Evolutionary conservation across 2,113 vertebrate species (phyloP).

Genomic region (Eudyptes chrysolophus): DNA sequence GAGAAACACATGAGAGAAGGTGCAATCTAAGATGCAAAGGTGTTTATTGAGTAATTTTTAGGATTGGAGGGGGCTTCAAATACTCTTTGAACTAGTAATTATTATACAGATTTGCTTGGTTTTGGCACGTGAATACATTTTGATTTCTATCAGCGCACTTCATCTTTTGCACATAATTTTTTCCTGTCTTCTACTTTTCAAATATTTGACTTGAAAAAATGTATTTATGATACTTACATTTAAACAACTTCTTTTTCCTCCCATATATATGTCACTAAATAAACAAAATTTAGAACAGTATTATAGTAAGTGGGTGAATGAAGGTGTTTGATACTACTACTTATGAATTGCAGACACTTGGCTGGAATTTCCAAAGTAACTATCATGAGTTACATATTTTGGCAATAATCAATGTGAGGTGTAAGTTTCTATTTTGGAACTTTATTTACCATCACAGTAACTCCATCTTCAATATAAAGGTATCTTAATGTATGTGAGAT

Average conservation of each 20-base stretch:
- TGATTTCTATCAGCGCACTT: neutral
- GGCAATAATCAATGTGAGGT: neutral
- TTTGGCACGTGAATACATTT: neutral
- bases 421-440: neutral
- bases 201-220: neutral
- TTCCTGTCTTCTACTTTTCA: neutral
- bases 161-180: neutral
- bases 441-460: neutral
- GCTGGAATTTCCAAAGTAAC: neutral
- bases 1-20: neutral
- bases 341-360: neutral
- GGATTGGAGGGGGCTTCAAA: neutral
- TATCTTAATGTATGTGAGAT: neutral
- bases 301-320: neutral
- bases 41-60: neutral
- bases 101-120: neutral
- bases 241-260: neutral
- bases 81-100: neutral
- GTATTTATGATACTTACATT: neutral
- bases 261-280: neutral
- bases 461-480: neutral
- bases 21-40: neutral
- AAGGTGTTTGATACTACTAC: neutral
- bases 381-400: neutral
- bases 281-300: neutral